phyloP scores from a whole-genome alignment of 53 echinoderm and acorn worm species.

The Zoroaster sp. region DNA sequence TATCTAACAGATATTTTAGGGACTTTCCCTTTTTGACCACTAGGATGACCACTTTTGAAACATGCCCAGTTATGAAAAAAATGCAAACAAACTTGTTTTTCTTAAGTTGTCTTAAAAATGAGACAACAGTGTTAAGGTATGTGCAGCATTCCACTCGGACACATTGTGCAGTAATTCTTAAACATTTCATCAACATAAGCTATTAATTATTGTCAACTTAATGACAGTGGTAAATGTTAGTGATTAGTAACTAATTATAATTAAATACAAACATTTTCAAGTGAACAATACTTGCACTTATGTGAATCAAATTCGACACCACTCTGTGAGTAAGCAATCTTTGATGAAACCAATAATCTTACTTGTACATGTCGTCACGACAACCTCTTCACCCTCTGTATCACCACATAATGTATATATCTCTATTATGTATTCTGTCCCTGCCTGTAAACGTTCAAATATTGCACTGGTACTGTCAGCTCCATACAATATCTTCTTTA shows the following conservation, averaged over 20 bases:
- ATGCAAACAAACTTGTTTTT: too few species aligned
- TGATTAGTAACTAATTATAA: background rate
- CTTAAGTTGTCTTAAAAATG: too few species aligned
- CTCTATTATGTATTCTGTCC: background rate
- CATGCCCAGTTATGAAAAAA: too few species aligned
- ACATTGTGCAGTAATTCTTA: too few species aligned
- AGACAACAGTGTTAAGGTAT: too few species aligned
- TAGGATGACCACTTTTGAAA: too few species aligned
- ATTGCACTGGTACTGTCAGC: background rate
- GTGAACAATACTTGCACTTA: background rate
- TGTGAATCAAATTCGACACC: background rate
- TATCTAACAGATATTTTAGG: too few species aligned
- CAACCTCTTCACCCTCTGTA: background rate
- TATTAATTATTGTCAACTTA: too few species aligned
- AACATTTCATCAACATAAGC: too few species aligned
- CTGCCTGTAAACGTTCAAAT: background rate
- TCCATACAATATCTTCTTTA: background rate
- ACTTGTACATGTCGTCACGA: constrained; percentile 22
- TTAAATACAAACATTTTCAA: background rate
- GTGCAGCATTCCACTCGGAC: too few species aligned
- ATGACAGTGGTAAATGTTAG: too few species aligned
- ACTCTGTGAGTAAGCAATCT: background rate
- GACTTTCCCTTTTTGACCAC: too few species aligned
- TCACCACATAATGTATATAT: constrained; percentile 15
- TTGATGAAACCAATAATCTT: background rate